Evolutionary conservation across 2,797 vertebrate species (phyloP), one percentile per base, ranked within the genome.

Genomic region (Sandelia bainsii): DNA sequence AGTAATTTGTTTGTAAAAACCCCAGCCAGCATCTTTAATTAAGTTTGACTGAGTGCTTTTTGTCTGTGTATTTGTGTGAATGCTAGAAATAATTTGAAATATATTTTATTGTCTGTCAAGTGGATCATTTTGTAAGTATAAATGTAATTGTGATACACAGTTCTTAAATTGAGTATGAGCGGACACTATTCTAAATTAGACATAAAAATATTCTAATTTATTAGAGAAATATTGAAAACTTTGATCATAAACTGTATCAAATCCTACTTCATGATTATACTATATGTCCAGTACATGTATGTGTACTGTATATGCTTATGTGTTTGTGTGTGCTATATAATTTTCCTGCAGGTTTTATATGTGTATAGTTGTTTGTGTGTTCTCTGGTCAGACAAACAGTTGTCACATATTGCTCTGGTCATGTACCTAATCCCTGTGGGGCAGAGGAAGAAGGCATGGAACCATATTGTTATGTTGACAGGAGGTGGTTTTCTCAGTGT

Each of bases 381-480:
- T 20, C 29, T 51, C 44, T 19, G 62, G 69, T 66, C 78, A 53
- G 62, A 72, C 68, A 61, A 81, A 61, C 66, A 71, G 40, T 67
- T 68, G 75, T 83, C 59, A 63, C 48, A 40, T 59, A 60, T 57
- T 85, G 78, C 63, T 80, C 54, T 70, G 60, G 32, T 34, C 59
- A 69, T 84, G 77, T 79, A 75, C 52, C 65, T 68, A 34, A 78
- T 73, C 65, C 63, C 80, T 63, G 72, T 74, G 50, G 75, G 77
- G 70, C 19, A 58, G 39, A 56, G 50, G 53, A 45, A 44, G 57
- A 39, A 75, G 77, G 74, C 80, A 70, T 32, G 79, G 39, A 72
- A 69, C 51, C 87, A 89, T 82, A 86, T 86, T 89, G 88, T 56
- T 57, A 65, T 81, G 75, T 56, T 89, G 87, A 91, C 75, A 64